Evolutionary conservation across 1,140 invertebrate genomes (phyloP).

Genomic region (Neomicropteryx cornuta): DNA sequence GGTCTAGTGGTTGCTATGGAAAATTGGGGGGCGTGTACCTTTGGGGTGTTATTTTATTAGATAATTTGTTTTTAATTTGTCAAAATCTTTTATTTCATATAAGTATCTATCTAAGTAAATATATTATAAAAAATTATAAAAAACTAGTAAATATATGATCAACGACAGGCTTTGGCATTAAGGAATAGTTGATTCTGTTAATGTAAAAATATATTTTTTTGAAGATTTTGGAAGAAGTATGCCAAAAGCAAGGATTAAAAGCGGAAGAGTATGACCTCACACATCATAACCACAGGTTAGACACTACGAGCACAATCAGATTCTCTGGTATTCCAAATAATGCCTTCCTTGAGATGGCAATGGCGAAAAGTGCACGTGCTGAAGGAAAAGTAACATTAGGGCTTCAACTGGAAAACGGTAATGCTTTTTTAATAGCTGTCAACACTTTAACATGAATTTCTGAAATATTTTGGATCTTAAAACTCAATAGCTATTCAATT

Average conservation of each 20-base stretch:
- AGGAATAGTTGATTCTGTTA: background rate
- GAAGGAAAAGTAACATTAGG: slow-evolving; percentile 45
- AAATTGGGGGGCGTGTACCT: no score
- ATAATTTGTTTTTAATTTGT: background rate
- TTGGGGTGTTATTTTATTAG: no score
- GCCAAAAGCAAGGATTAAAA: slow-evolving; percentile 48
- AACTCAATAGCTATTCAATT: background rate
- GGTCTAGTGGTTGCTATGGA: no score
- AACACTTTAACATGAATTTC: background rate
- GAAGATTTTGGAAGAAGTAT: slow-evolving; percentile 60
- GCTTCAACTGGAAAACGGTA: slow-evolving; percentile 52
- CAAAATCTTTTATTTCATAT: background rate
- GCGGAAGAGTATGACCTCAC: slow-evolving; percentile 50
- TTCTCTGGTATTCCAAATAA: slow-evolving; percentile 59
- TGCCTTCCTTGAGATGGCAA: slow-evolving; percentile 51
- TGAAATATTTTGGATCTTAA: background rate
- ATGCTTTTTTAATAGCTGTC: slow-evolving; percentile 7
- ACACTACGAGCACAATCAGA: slow-evolving; percentile 46
- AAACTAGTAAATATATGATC: no score
- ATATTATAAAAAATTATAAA: no score
- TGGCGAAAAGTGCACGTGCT: slow-evolving; percentile 34
- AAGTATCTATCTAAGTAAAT: no score
- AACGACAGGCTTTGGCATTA: background rate
- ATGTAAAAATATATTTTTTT: slow-evolving; percentile 13
- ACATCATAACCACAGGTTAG: slow-evolving; percentile 50